Base-by-base conservation (phyloP, 2,888 invertebrate genomes). In the Rhagium mordax region DNA sequence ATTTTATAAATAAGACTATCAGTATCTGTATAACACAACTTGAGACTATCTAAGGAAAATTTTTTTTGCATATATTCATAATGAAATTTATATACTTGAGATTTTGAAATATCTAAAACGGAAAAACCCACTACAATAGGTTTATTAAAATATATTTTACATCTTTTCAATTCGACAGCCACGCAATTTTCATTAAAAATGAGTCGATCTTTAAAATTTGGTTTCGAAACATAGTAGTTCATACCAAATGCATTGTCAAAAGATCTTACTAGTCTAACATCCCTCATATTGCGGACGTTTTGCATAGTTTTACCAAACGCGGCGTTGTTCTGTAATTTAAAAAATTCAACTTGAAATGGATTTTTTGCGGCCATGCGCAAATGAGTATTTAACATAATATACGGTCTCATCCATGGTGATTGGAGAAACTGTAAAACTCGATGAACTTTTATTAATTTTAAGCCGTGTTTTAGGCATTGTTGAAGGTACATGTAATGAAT, bases 21-120 rank as follows among this genome's bases (percentile, higher is more conserved):
- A 3, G 76, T 77, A 64, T 78, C 77, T 1, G 72, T 75, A 65
- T 78, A 78, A 15, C 57, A 49, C 6, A 75, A 24, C 15, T 61
- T 66, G 53, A 78, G 81, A 27, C 64, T 51, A 18, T 67, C 3
- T 4, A 29, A 21, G 7, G 49, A 16, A 65, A n/a, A 76, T 59
- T 70, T 73, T 20, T 24, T 61, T 33, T 59, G 13, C 66, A 79
- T 77, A 67, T 79, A 79, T 41, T 72, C 72, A 65, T 78, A 81
- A 59, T 79, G 79, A 70, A 81, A 81, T 29, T 81, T 69, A 67
- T 81, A 79, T 8, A 80, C 33, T 8, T 67, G 71, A 16, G 69
- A 71, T 69, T 81, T 81, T 16, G 81, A 76, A 24, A 82, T 61
- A 20, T 82, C 80, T 48, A 80, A 72, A 57, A 82, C 74, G 20